These are phyloP conservation scores for Odontophorus gujanensis DNA, from an alignment of 2,113 vertebrate genomes.

Conservation along the genomic window DNA sequence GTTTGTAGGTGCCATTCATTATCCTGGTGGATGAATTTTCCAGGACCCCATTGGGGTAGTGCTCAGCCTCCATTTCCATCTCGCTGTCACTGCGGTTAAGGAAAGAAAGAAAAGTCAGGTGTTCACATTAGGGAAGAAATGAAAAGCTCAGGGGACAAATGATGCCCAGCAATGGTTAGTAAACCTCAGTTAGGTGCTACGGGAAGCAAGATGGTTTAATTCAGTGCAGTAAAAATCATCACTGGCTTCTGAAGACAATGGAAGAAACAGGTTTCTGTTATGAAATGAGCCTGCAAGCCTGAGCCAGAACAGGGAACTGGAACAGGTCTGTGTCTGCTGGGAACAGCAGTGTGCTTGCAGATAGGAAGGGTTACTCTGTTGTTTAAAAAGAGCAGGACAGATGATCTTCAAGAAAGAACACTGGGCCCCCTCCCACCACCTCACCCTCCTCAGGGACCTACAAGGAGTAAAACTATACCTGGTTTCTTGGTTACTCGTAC, in stretches of 20 bases:
- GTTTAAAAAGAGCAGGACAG: not conserved
- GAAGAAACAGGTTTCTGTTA: not conserved
- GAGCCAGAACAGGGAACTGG: not conserved
- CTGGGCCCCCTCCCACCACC: not conserved
- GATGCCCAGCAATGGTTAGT: not conserved
- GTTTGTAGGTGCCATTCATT: conserved; percentile 97
- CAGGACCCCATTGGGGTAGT: conserved; percentile 93
- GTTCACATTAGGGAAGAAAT: not conserved
- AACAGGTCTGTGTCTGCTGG: not conserved
- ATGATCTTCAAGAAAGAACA: not conserved
- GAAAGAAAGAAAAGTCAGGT: not conserved
- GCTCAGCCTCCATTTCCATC: conserved; percentile 97
- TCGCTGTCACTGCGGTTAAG: conserved; percentile 88
- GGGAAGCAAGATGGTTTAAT: not conserved
- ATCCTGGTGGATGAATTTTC: conserved; percentile 90
- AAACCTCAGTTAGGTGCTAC: not conserved
- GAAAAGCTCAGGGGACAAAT: not conserved
- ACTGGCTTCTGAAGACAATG: not conserved
- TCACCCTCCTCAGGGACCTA: not conserved
- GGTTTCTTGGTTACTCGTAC: conserved; percentile 97
- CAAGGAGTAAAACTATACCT: conserved; percentile 78
- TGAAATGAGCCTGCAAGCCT: not conserved
- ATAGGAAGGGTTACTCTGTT: accelerated
- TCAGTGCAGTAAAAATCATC: not conserved
- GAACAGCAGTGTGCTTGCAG: not conserved